phyloP scores from a whole-genome alignment of 2,113 vertebrate species.

The Mystacornis crossleyi region DNA sequence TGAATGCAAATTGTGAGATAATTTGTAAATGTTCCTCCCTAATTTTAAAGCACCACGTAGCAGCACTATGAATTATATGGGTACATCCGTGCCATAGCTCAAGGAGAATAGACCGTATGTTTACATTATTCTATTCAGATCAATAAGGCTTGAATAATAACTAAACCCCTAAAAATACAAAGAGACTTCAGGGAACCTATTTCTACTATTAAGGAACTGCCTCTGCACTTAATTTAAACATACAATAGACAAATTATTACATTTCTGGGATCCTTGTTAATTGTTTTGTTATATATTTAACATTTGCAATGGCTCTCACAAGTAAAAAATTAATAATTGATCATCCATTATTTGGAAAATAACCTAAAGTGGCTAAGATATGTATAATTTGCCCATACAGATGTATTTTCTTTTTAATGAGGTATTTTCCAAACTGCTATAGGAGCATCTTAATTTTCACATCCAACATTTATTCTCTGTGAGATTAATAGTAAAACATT shows the following conservation, averaged over 20 bases:
- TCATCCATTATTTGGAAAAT: constrained; percentile 32
- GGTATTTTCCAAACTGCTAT: not conserved
- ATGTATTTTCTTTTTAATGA: constrained; percentile 52
- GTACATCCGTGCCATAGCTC: not conserved
- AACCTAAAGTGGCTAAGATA: constrained; percentile 6
- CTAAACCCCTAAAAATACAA: not conserved
- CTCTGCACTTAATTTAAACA: not conserved
- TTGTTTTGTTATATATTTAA: not conserved
- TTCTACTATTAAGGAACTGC: not conserved
- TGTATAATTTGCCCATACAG: not conserved
- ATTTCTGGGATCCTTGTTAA: not conserved
- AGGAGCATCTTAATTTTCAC: constrained; percentile 41
- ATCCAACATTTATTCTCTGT: constrained; percentile 46
- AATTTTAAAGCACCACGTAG: not conserved
- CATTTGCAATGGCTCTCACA: not conserved
- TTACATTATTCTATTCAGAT: constrained; percentile 5
- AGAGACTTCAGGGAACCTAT: not conserved
- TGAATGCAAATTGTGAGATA: not conserved
- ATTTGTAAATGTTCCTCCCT: not conserved
- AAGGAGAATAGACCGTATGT: not conserved
- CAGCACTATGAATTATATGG: not conserved
- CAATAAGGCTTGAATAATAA: constrained; percentile 31
- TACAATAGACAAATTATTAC: not conserved
- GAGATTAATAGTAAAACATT: constrained; percentile 50
- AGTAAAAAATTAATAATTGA: not conserved